A percentile compares a stretch with the other conserved stretches of the same genome.
These are phyloP conservation scores for Petrocephalus microphthalmus DNA, from an alignment of 2,113 vertebrate genomes.

Conservation along the genomic window DNA sequence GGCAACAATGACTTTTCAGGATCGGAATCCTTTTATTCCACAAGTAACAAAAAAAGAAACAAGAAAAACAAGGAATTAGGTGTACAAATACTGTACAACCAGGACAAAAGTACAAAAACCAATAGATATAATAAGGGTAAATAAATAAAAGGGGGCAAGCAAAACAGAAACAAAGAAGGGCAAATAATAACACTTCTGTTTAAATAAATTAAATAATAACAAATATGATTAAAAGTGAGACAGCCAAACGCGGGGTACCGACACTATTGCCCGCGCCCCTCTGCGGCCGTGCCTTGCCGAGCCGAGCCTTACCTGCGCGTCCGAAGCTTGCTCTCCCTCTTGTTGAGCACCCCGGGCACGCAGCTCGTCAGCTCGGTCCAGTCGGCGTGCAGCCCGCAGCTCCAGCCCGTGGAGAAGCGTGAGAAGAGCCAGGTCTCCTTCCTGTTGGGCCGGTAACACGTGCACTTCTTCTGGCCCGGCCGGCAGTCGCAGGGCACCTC, in stretches of 20 bases:
- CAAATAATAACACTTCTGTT: neutral
- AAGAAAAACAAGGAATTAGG: no score
- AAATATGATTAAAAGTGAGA: neutral
- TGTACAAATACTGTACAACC: no score
- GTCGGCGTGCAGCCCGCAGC: slow-evolving; percentile 83
- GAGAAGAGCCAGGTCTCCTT: slow-evolving; percentile 83
- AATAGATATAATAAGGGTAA: neutral
- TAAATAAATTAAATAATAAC: no score
- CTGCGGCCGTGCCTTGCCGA: no score
- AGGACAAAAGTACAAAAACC: neutral
- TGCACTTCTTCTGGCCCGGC: slow-evolving; percentile 83
- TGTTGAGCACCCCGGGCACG: slow-evolving; percentile 76
- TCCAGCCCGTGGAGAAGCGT: slow-evolving; percentile 83
- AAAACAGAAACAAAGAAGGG: neutral
- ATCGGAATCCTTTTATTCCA: neutral
- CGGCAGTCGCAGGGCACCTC: slow-evolving; percentile 82
- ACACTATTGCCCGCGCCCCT: neutral
- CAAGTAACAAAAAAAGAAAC: neutral
- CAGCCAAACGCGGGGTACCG: neutral
- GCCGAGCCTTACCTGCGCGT: slow-evolving; percentile 59
- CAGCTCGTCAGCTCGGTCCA: slow-evolving; percentile 86
- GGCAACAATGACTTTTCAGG: neutral
- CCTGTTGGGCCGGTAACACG: slow-evolving; percentile 80
- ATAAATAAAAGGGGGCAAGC: neutral
- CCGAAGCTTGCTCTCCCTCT: slow-evolving; percentile 63